Evolutionary conservation across 1,140 invertebrate genomes (phyloP).

Genomic region (Zaprionus lachaisei): DNA sequence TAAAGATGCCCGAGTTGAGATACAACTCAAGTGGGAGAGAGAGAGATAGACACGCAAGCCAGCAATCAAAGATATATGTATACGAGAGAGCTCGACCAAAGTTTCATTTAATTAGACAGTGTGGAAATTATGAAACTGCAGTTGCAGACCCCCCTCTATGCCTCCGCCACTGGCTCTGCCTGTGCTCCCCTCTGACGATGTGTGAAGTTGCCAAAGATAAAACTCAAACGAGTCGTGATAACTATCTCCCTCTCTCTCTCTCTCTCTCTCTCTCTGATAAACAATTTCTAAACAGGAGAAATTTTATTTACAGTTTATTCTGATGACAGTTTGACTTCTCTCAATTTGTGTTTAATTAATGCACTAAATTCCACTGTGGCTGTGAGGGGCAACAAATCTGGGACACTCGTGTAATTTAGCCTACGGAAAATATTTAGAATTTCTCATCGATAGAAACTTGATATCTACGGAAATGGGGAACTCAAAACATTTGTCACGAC

Average conservation of each 20-base stretch:
- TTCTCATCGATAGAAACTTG: not conserved
- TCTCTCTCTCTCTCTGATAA: conserved; percentile 40
- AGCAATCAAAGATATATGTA: conserved; percentile 41
- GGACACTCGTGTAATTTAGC: not conserved
- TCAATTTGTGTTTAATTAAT: conserved; percentile 74
- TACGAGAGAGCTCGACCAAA: conserved; percentile 12
- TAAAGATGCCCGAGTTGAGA: conserved; percentile 12
- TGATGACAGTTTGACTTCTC: conserved; percentile 73
- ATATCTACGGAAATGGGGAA: not conserved
- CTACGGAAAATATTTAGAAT: not conserved
- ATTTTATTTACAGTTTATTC: conserved; percentile 36
- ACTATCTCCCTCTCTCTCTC: not conserved
- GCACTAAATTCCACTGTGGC: conserved; percentile 46
- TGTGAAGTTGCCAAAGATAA: conserved; percentile 56
- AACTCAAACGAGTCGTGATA: conserved; percentile 51
- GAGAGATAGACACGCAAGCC: conserved; percentile 19
- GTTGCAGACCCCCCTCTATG: not conserved
- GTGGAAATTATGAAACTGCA: conserved; percentile 65
- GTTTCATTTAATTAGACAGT: conserved; percentile 49
- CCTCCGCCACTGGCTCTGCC: not conserved
- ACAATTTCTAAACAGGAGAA: conserved; percentile 15
- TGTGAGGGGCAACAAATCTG: not conserved
- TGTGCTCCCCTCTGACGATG: not conserved
- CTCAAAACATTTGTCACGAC: not conserved
- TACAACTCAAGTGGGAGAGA: not conserved